Base-by-base conservation (phyloP, 2,797 vertebrate species). In the Hoplostethus mediterraneus region DNA sequence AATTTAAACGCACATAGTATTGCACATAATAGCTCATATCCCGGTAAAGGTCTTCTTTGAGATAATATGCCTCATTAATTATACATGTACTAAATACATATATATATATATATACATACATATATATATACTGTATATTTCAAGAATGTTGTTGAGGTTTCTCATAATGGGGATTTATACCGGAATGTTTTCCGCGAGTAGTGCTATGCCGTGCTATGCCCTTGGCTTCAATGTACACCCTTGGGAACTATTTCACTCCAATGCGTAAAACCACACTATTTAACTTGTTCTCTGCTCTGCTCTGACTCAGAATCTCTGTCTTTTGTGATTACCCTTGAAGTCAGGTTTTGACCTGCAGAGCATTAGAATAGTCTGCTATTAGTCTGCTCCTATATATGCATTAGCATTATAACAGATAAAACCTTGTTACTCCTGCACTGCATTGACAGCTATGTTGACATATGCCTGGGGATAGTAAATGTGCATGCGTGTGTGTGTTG, bases 311-410 rank as follows among this genome's bases (percentile, higher is more conserved):
- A 89, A 87, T 86, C 82, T 51, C 82, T 51, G 62, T 54, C 75
- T 59, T 72, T 79, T 60, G 12, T 73, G 67, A 81, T 78, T 82
- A 90, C 92, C 90, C 89, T 92, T 92, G 90, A 89, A 89, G 74
- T 71, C 64, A 44, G 71, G 81, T 79, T 86, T 58, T 84, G 88
- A 82, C 84, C 21, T 21, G 21, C 49, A 66, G 79, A 86, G 71
- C 9, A 51, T 2, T 7, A 21, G 12, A 16, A 21, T 36, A 51
- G 61, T 40, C 38, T 10, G 38, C 38, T 40, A 8, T 40, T 21
- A 21, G 21, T 21, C 21, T 21, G 21, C 21, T 21, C 21, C 21
- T 40, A 10, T 72, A 80, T 80, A 85, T 78, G 75, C 87, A 90
- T 89, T 73, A 67, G 83, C 85, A 66, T 82, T 84, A 73, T 48